A percentile compares a stretch with the other conserved stretches of the same genome.
phyloP scores from a whole-genome alignment of 2,888 invertebrate genomes.

The Drosophila bunnanda region DNA sequence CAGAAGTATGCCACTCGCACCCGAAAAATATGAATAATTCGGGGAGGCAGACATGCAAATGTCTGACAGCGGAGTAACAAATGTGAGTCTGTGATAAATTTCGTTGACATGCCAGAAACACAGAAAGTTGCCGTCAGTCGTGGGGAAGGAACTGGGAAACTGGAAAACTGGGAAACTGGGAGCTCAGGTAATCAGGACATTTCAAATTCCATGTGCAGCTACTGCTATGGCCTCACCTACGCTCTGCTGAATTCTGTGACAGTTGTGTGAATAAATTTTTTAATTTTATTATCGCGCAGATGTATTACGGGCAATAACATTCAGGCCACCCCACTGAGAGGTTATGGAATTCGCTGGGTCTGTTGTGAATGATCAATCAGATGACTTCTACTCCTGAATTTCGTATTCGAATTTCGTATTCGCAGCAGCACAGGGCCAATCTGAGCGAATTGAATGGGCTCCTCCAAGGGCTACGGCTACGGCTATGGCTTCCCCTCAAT shows the following conservation, averaged over 20 bases:
- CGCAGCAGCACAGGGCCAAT: conserved; percentile 21
- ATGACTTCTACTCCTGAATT: conserved; percentile 2
- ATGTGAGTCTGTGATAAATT: conserved; percentile 74
- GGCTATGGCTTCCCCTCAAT: conserved; percentile 27
- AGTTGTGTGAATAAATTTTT: conserved; percentile 36
- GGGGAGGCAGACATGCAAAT: conserved; percentile 66
- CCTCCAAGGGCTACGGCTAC: background rate
- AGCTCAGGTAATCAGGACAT: conserved; percentile 32
- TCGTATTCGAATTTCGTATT: conserved; percentile 20
- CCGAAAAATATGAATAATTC: conserved; percentile 72
- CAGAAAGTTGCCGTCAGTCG: conserved; percentile 19
- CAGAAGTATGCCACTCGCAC: conserved; percentile 24
- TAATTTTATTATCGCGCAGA: conserved; percentile 48
- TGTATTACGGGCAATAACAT: conserved; percentile 38
- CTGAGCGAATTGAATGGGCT: conserved; percentile 20
- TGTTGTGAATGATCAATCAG: conserved; percentile 35
- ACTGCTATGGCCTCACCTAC: conserved; percentile 18
- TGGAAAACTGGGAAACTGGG: background rate
- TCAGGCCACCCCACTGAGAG: background rate
- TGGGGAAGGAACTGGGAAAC: background rate
- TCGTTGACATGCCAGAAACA: conserved; percentile 51
- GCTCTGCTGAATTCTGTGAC: conserved; percentile 29
- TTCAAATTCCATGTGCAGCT: conserved; percentile 29
- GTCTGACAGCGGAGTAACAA: conserved; percentile 63
- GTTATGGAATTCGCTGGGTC: conserved; percentile 17